Evolutionary conservation across 2,113 vertebrate genomes (phyloP).

Genomic region (Malurus alboscapulatus): DNA sequence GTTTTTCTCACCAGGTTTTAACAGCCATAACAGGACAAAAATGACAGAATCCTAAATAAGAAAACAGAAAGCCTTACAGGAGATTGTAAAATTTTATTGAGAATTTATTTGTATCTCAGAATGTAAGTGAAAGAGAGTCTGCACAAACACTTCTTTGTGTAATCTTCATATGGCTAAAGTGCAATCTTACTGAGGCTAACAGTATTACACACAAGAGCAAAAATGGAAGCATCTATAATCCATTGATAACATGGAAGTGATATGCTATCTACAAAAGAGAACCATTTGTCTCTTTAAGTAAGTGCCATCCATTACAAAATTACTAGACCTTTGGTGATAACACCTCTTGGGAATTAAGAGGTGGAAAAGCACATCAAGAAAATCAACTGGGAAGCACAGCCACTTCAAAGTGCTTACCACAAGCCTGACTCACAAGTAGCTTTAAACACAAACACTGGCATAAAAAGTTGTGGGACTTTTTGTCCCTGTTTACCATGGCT

Average conservation of each 20-base stretch:
- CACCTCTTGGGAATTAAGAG: not conserved
- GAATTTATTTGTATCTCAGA: not conserved
- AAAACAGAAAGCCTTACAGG: not conserved
- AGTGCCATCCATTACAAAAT: not conserved
- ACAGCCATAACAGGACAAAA: not conserved
- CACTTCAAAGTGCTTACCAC: not conserved
- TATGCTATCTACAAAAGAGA: not conserved
- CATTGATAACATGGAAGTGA: not conserved
- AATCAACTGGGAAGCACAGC: not conserved
- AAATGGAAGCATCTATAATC: constrained; percentile 13
- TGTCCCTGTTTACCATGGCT: not conserved
- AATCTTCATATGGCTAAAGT: not conserved
- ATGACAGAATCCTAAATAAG: not conserved
- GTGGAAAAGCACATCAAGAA: not conserved
- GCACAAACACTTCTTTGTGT: not conserved
- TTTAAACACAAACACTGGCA: not conserved
- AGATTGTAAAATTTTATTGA: too few relatives aligned
- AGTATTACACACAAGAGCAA: not conserved
- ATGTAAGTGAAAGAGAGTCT: not conserved
- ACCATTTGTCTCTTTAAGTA: not conserved
- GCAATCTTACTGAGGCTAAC: not conserved
- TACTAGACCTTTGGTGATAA: not conserved
- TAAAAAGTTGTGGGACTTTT: not conserved
- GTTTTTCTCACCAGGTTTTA: not conserved
- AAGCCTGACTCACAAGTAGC: not conserved